phyloP scores from a whole-genome alignment of 2,113 vertebrate species.

The Pleuronectes platessa region DNA sequence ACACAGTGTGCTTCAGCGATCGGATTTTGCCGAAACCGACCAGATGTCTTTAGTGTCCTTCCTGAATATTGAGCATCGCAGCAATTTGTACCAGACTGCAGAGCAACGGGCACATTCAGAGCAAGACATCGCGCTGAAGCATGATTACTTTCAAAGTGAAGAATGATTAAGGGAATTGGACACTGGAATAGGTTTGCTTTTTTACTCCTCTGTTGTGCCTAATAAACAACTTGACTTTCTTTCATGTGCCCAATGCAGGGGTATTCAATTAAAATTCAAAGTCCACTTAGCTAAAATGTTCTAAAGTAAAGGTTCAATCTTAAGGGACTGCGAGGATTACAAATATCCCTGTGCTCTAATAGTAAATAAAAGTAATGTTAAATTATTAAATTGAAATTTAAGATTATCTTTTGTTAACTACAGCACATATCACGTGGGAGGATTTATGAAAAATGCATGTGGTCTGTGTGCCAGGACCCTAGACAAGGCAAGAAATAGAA shows the following conservation, averaged over 20 bases:
- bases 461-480: not conserved
- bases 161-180: constrained; percentile 30
- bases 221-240: constrained; percentile 14
- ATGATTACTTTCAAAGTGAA: constrained; percentile 52
- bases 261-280: not conserved
- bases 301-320: not conserved
- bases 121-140: constrained; percentile 14
- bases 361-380: not conserved
- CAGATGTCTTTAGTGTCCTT: constrained; percentile 42
- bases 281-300: not conserved
- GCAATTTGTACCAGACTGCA: constrained; percentile 27
- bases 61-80: constrained; percentile 31
- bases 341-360: not conserved
- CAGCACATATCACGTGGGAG: not conserved
- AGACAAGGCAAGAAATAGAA: not conserved
- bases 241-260: constrained; percentile 2
- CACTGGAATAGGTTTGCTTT: constrained; percentile 6
- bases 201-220: not conserved
- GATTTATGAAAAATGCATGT: not conserved
- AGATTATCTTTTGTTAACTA: not conserved
- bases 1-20: constrained; percentile 32
- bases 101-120: constrained; percentile 6
- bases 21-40: constrained; percentile 3
- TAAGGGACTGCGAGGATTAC: not conserved
- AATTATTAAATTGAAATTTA: not conserved